Conservation (phyloP, 1,140 invertebrate species). For the Andricus grossulariae region DNA sequence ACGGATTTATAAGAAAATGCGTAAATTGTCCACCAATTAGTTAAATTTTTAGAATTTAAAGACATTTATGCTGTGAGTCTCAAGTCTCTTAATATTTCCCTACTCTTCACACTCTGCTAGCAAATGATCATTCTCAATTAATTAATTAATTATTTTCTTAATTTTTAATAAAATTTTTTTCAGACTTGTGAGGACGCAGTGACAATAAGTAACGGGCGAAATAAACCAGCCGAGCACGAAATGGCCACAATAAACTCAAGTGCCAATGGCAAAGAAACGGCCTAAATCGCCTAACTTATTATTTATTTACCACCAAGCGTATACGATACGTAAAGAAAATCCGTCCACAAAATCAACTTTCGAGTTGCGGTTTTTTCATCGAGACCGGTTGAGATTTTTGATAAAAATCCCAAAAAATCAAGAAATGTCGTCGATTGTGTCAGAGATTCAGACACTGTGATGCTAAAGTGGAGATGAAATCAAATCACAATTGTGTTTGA, state of each 20-base stretch:
- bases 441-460: not conserved
- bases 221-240: slow-evolving; percentile 67
- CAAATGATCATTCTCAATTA: not conserved
- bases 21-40: no score
- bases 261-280: slow-evolving; percentile 62
- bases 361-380: not conserved
- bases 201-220: slow-evolving; percentile 65
- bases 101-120: not conserved
- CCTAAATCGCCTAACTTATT: slow-evolving; percentile 63
- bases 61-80: no score
- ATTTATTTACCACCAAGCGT: slow-evolving; percentile 51
- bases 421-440: not conserved
- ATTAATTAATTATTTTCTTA: not conserved
- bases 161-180: slow-evolving; percentile 34
- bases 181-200: slow-evolving; percentile 72
- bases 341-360: slow-evolving; percentile 53
- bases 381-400: no score
- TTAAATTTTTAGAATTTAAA: no score
- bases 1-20: no score
- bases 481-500: not conserved
- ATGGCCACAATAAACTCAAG: slow-evolving; percentile 67
- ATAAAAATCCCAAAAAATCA: not conserved
- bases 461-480: not conserved
- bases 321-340: slow-evolving; percentile 48
- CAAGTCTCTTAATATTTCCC: not conserved